Evolutionary conservation across 2,888 invertebrate genomes (phyloP).

Genomic region (Lydus trimaculatus): DNA sequence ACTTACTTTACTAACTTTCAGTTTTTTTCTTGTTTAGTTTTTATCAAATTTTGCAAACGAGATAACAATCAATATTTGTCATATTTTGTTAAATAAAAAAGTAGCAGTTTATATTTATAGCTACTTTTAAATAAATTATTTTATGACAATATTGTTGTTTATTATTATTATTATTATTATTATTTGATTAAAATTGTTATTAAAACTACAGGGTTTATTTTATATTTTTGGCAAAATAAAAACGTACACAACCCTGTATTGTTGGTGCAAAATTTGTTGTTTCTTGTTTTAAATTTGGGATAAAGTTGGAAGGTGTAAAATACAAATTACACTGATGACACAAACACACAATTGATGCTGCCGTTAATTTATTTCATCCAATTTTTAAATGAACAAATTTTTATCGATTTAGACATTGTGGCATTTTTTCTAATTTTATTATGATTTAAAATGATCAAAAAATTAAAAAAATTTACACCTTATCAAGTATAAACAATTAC

Average conservation of each 20-base stretch:
- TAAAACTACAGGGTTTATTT: background rate
- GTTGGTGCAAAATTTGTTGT: background rate
- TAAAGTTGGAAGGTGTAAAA: too few species aligned
- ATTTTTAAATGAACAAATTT: constrained; percentile 19
- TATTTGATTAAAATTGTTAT: background rate
- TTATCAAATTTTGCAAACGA: background rate
- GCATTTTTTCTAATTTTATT: background rate
- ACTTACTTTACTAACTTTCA: too few species aligned
- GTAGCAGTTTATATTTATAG: background rate
- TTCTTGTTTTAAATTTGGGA: too few species aligned
- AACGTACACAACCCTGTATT: background rate
- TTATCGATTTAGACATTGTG: background rate
- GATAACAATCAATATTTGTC: background rate
- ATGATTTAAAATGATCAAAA: background rate
- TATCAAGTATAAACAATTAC: constrained; percentile 28
- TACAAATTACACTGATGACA: background rate
- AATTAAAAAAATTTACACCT: background rate
- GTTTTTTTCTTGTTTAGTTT: background rate
- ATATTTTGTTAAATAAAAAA: background rate
- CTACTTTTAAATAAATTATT: background rate
- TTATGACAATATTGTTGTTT: background rate
- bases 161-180: background rate
- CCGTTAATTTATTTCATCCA: constrained; percentile 24
- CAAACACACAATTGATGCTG: constrained; percentile 15
- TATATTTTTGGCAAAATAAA: background rate